Evolutionary conservation across 2,888 invertebrate species (phyloP).

Genomic region (Encarsia formosa): DNA sequence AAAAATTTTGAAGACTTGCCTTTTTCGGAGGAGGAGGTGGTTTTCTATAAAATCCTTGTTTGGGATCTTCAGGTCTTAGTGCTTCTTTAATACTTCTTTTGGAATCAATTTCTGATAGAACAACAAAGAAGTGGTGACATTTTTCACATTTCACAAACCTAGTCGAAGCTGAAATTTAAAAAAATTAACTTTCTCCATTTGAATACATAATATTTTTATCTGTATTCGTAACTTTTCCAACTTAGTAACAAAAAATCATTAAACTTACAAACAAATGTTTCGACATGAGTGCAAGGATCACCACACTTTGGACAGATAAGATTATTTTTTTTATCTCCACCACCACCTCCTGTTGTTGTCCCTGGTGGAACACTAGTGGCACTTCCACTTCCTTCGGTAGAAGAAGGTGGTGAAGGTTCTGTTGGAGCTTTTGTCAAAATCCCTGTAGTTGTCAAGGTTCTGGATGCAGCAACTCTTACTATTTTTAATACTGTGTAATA

Average conservation of each 20-base stretch:
- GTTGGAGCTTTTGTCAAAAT: slow-evolving; percentile 42
- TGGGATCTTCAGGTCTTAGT: slow-evolving; percentile 59
- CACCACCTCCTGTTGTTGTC: slow-evolving; percentile 49
- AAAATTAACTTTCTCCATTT: not conserved
- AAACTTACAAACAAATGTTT: slow-evolving; percentile 85
- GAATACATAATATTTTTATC: no score
- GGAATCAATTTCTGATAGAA: slow-evolving; percentile 87
- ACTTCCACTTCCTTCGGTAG: slow-evolving; percentile 33
- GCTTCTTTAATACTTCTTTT: slow-evolving; percentile 82
- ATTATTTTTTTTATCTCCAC: slow-evolving; percentile 69
- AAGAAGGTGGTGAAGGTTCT: slow-evolving; percentile 44
- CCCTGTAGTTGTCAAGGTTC: slow-evolving; percentile 40
- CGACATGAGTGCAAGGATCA: slow-evolving; percentile 94
- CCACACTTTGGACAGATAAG: slow-evolving; percentile 95
- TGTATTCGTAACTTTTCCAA: no score
- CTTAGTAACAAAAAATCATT: slow-evolving; percentile 3
- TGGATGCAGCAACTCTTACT: slow-evolving; percentile 42
- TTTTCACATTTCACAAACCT: slow-evolving; percentile 97
- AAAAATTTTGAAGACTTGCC: slow-evolving; percentile 42
- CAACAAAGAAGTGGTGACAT: slow-evolving; percentile 96
- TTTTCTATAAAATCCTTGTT: slow-evolving; percentile 70
- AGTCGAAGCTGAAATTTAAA: slow-evolving; percentile 65
- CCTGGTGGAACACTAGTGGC: slow-evolving; percentile 27
- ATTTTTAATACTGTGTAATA: slow-evolving; percentile 43
- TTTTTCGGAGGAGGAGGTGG: slow-evolving; percentile 95